These are phyloP conservation scores for Phodopus roborovskii DNA, from an alignment of 2,113 vertebrate species.

Conservation along the genomic window DNA sequence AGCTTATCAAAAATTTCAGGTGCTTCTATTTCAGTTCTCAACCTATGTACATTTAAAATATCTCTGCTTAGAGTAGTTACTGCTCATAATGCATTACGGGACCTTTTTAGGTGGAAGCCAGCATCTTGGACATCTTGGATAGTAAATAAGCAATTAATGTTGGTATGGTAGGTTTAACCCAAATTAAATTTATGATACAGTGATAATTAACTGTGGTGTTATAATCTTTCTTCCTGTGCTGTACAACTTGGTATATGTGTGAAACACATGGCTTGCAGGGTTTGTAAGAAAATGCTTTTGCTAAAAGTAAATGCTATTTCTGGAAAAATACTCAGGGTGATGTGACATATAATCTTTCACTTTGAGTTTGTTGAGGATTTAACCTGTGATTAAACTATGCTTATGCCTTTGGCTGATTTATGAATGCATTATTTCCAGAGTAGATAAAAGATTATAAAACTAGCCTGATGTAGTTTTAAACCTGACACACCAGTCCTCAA, in stretches of 20 bases:
- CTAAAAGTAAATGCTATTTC: slow-evolving; percentile 33
- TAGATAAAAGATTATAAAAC: slow-evolving; percentile 40
- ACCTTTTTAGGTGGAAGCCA: slow-evolving; percentile 71
- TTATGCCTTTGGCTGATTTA: neutral
- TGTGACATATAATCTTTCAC: slow-evolving; percentile 1
- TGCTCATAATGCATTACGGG: slow-evolving; percentile 55
- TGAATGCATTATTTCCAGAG: slow-evolving; percentile 46
- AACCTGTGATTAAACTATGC: neutral
- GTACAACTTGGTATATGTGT: slow-evolving; percentile 18
- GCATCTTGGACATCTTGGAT: slow-evolving; percentile 49
- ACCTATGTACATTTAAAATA: slow-evolving; percentile 70
- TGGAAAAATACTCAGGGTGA: neutral
- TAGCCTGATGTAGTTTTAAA: neutral
- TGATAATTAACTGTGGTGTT: slow-evolving; percentile 54
- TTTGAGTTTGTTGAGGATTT: slow-evolving; percentile 43
- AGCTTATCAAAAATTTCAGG: slow-evolving; percentile 67
- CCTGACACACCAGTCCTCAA: neutral
- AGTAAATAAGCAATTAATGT: slow-evolving; percentile 70
- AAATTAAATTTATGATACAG: slow-evolving; percentile 60
- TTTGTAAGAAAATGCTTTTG: slow-evolving; percentile 33
- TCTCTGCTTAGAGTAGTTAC: slow-evolving; percentile 67
- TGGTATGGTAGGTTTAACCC: slow-evolving; percentile 63
- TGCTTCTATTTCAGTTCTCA: slow-evolving; percentile 75
- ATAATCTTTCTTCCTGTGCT: slow-evolving; percentile 50
- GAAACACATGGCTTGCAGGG: neutral